phyloP scores from a whole-genome alignment of 2,888 invertebrate genomes.

The Protophormia terraenovae region DNA sequence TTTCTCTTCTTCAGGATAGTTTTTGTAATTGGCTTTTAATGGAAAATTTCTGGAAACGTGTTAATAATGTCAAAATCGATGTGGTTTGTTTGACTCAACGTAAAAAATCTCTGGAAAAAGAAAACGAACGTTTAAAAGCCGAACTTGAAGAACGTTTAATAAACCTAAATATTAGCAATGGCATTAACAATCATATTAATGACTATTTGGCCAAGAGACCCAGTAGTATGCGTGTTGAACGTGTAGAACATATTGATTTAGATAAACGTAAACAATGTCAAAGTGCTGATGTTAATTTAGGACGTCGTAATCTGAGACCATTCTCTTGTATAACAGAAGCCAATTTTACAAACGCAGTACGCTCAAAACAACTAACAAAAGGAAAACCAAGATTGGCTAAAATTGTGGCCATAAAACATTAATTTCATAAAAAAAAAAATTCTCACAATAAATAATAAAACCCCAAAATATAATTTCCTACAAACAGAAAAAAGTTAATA shows the following conservation, averaged over 20 bases:
- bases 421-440: slow-evolving; percentile 24
- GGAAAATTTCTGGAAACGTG: slow-evolving; percentile 87
- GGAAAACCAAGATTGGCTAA: slow-evolving; percentile 74
- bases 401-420: slow-evolving; percentile 70
- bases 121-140: slow-evolving; percentile 85
- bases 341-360: slow-evolving; percentile 83
- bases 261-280: slow-evolving; percentile 72
- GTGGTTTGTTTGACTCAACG: slow-evolving; percentile 82
- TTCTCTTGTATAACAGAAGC: slow-evolving; percentile 82
- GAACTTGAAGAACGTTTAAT: slow-evolving; percentile 85
- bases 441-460: slow-evolving; percentile 17
- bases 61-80: slow-evolving; percentile 83
- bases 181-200: slow-evolving; percentile 77
- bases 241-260: slow-evolving; percentile 75
- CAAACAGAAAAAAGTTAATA: background rate
- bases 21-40: slow-evolving; percentile 84
- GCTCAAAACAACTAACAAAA: slow-evolving; percentile 74
- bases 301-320: slow-evolving; percentile 58
- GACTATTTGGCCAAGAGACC: slow-evolving; percentile 78
- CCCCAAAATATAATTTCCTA: background rate
- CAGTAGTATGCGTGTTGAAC: slow-evolving; percentile 80
- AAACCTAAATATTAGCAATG: slow-evolving; percentile 82
- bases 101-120: slow-evolving; percentile 81
- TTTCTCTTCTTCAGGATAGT: slow-evolving; percentile 82
- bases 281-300: slow-evolving; percentile 68